Base-by-base conservation (phyloP, 2,797 vertebrate genomes). In the Bradypodion pumilum region DNA sequence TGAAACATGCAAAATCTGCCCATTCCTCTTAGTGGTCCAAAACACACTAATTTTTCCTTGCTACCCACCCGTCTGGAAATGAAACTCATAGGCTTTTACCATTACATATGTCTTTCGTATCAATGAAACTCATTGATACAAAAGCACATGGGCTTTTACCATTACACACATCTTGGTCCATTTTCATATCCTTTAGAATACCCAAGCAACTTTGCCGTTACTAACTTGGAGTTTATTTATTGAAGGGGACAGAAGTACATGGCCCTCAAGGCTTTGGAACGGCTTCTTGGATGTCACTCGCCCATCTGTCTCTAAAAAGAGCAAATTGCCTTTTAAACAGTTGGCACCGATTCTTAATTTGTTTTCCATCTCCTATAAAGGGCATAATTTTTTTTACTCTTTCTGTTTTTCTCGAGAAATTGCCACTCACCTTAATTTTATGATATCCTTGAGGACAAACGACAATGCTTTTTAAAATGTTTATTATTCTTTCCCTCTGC, bases 1-100 rank as follows among this genome's bases (percentile, higher is more conserved):
- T 91, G 92, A 91, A 89, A 89, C 60, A 81, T 89, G 89, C 76
- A 87, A 86, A 91, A 83, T 29, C 63, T 78, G 78, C 66, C 89
- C 72, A 52, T 89, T 90, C 65, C 23, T 81, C 56, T 87, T 79
- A 3, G 42, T 7, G 46, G 69, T 25, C 10, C 44, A 68, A 74
- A 78, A 60, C 8, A 27, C 35, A 32, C 74, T 62, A 35, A 3
- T 27, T 80, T 82, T 70, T 40, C 81, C 82, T 70, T 70, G 32
- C 86, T 86, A 15, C 89, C 78, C 52, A 5, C 52, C 70, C 70
- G 85, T 91, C 81, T 85, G 44, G 42, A 10, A 16, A 35, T 35
- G 73, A 44, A 82, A 82, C 40, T 60, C 42, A 63, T 56, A 32
- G 69, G 77, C 85, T 90, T 86, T 40, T 80, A 83, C 74, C 13